Percentiles rank a stretch among this genome's conserved stretches.
These are phyloP conservation scores for Nephrotoma appendiculata DNA, from an alignment of 2,888 invertebrate genomes.

Conservation along the genomic window DNA sequence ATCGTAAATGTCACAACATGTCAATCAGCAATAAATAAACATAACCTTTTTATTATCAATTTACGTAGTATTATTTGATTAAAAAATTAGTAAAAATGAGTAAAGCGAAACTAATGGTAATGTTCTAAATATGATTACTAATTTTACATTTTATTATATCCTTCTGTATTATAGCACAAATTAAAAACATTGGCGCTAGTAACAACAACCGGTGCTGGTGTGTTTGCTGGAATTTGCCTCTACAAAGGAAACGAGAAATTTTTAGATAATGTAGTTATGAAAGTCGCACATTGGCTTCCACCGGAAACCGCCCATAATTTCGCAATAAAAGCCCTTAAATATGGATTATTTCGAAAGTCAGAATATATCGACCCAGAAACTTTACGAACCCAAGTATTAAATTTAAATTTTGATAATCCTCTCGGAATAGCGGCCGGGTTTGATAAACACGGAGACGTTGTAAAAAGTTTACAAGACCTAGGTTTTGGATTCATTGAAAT, in stretches of 20 bases:
- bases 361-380: slow-evolving; percentile 42
- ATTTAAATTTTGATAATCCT: slow-evolving; percentile 66
- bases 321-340: slow-evolving; percentile 61
- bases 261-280: slow-evolving; percentile 58
- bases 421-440: slow-evolving; percentile 98
- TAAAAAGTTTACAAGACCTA: slow-evolving; percentile 61
- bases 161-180: slow-evolving; percentile 34
- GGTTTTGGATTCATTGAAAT: slow-evolving; percentile 96
- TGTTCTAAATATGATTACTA: not conserved
- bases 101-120: slow-evolving; percentile 1
- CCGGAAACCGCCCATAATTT: slow-evolving; percentile 75
- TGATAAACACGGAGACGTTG: slow-evolving; percentile 92
- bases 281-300: slow-evolving; percentile 49
- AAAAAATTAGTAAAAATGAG: not conserved
- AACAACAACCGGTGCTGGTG: slow-evolving; percentile 45
- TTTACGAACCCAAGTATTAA: slow-evolving; percentile 55
- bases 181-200: slow-evolving; percentile 49
- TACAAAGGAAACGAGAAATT: slow-evolving; percentile 67
- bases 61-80: too few relatives aligned
- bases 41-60: not conserved
- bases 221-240: slow-evolving; percentile 52
- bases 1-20: not conserved
- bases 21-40: not conserved
- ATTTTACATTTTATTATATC: not conserved
- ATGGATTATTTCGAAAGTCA: slow-evolving; percentile 52